Evolutionary conservation across 2,888 invertebrate genomes (phyloP).

Genomic region (Pristionchus fissidentatus): DNA sequence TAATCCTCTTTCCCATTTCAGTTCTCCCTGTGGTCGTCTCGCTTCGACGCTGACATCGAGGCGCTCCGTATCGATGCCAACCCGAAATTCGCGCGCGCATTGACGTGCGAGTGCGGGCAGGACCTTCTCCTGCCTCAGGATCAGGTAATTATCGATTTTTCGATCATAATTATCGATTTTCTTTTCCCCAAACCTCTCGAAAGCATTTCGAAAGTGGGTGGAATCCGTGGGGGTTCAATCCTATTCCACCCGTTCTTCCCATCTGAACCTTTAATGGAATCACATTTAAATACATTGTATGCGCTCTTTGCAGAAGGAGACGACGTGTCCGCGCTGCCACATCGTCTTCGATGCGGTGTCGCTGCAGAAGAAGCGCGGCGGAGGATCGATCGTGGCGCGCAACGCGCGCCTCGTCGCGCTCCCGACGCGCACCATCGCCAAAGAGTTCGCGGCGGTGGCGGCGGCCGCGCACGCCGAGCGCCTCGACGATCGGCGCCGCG

Average conservation of each 20-base stretch:
- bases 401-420: constrained; percentile 38
- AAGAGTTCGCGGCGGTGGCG: constrained; percentile 36
- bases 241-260: too few relatives aligned
- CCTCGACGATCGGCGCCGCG: constrained; percentile 23
- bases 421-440: constrained; percentile 42
- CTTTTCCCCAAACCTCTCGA: too few relatives aligned
- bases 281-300: too few relatives aligned
- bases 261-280: too few relatives aligned
- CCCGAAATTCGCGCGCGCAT: neutral
- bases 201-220: too few relatives aligned
- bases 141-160: too few relatives aligned
- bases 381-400: constrained; percentile 9
- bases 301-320: neutral
- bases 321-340: constrained; percentile 28
- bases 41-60: constrained; percentile 5
- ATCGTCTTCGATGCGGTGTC: constrained; percentile 37
- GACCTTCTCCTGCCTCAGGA: constrained; percentile 22
- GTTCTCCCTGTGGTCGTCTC: constrained; percentile 9
- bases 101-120: constrained; percentile 31
- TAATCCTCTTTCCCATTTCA: neutral
- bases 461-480: constrained; percentile 40
- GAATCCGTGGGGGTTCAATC: neutral
- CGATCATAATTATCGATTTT: too few relatives aligned
- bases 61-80: constrained; percentile 1
- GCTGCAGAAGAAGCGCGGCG: constrained; percentile 42